Base-by-base conservation (phyloP, 1,140 invertebrate species). In the Drosophila jambulina region DNA sequence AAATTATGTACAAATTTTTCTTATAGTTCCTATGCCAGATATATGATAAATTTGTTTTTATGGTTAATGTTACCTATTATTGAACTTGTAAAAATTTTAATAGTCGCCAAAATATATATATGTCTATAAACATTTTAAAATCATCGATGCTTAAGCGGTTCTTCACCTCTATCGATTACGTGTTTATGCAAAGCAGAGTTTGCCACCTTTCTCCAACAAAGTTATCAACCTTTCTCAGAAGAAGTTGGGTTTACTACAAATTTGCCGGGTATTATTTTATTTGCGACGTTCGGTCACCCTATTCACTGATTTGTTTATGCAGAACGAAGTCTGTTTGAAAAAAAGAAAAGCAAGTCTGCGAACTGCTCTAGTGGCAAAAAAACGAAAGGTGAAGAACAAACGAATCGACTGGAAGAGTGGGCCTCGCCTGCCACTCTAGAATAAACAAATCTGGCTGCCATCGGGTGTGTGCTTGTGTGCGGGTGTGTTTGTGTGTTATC, bases 401-500 rank as follows among this genome's bases (percentile, higher is more conserved):
- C 1, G 23, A 60, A 54, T 27, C 43, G 53, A 45, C 58, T 34
- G 45, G 32, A 19, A 46, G 29, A 32, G 38, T 45, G 23, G 23
- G 19, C 27, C 4, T 5, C 15, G 46, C 36, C 23, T 57, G 64
- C 38, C 48, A 49, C 36, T 42, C 17, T 12, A 13, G 23, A 53
- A 43, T 58, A 75, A 75, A 80, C 61, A 75, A 80, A 72, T 25
- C 34, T 32, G 13, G 21, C 46, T 68, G 53, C 15, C 15, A 21
- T 23, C 3, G 13, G 15, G 29, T 45, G 27, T 51, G 36, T 38
- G 38, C 40, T 60, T 53, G 34, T 36, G 64, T 67, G 72, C 32
- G 40, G 12, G 29, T 75, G 56, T 67, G 61, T 75, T 40, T 56
- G 43, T 63, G 53, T 74, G 77, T 83, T 83, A 83, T 83, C 81